Conservation (phyloP, 2,888 invertebrate genomes). For the Shargacucullia verbasci region DNA sequence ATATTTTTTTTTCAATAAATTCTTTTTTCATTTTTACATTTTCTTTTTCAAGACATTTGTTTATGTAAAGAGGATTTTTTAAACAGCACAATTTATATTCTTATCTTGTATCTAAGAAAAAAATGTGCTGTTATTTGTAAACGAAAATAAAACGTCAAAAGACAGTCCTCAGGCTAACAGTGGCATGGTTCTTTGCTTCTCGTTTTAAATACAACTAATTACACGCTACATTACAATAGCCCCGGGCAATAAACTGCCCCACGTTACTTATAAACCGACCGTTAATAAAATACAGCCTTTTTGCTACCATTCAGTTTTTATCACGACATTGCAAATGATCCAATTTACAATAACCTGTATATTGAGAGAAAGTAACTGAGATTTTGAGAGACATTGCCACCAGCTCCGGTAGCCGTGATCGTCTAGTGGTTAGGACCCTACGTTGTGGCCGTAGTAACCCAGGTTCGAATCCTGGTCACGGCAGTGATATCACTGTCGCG, state of each 20-base stretch:
- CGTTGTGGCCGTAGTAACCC: conserved; percentile 94
- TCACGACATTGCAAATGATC: conserved; percentile 4
- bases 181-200: conserved; percentile 19
- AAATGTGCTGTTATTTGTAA: too few species aligned
- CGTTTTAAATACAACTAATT: conserved; percentile 36
- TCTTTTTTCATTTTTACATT: too few species aligned
- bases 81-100: too few species aligned
- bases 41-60: too few species aligned
- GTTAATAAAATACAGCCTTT: conserved; percentile 2
- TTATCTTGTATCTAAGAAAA: too few species aligned
- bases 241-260: conserved; percentile 16
- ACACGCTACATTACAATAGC: conserved; percentile 23
- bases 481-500: conserved; percentile 63
- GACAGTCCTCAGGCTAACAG: conserved; percentile 4
- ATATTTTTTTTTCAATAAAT: too few species aligned
- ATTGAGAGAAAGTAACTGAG: conserved; percentile 2
- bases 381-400: conserved; percentile 65
- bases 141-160: background rate
- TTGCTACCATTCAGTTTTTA: conserved; percentile 5
- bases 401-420: conserved; percentile 82
- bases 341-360: conserved; percentile 5
- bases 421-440: conserved; percentile 93
- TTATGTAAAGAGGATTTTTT: too few species aligned
- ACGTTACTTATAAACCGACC: conserved; percentile 24
- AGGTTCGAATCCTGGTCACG: conserved; percentile 92